Base-by-base conservation (phyloP, 1,140 invertebrate species). In the Ips typographus region DNA sequence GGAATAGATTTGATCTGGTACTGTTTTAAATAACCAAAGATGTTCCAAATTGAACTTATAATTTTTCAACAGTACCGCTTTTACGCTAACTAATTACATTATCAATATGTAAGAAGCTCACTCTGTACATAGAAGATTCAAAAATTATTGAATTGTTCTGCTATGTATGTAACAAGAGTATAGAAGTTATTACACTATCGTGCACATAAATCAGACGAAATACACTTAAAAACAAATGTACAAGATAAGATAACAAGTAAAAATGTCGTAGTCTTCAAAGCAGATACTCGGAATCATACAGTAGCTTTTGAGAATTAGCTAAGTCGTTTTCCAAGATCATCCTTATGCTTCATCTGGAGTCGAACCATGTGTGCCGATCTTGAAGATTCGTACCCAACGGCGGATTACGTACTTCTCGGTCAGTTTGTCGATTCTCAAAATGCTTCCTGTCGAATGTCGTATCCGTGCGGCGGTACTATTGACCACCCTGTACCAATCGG, bases 231-330 rank as follows among this genome's bases (percentile, higher is more conserved):
- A 65, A 55, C 49, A 65, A 55, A 55, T 52, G 39, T 42, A 2
- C 39, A 4, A 55, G 62, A 65, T 65, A 65, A 65, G 62, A 65
- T 65, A 65, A 22, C 22, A 22, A 65, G 22, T 37, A 63, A 22
- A n/a, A 22, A 22, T 22, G 22, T 51, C 39, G 43, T 63, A 63
- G 22, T 39, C 37, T 63, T 40, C 8, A 40, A 63, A 40, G 44
- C 47, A 51, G 4, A 22, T 49, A 49, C 44, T 22, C 36, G 8
- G 55, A 57, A 38, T 40, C 44, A 6, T 6, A 63, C 60, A 63
- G 60, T 63, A 63, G 60, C 60, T 40, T 8, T 57, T n/a, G 36
- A 57, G 55, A 3, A 6, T 57, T 6, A 40, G 37, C 6, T 49
- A 22, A 6, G 44, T 49, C 44, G 22, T 22, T 22, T 22, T 22